Base-by-base conservation (phyloP, 1,140 invertebrate species). In the Conopomorpha cramerella region DNA sequence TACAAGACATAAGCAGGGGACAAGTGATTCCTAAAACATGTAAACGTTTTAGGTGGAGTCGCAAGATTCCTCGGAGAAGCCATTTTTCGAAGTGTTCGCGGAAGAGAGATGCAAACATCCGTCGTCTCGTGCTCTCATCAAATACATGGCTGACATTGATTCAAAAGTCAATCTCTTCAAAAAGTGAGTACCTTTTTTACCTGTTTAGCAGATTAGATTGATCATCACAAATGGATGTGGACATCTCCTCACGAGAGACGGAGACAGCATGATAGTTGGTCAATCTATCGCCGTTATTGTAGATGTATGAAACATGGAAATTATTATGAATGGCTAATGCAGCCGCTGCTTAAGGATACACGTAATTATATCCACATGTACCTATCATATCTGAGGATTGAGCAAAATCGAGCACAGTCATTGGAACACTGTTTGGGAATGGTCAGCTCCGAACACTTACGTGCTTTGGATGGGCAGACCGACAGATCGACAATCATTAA, bases 101-200 rank as follows among this genome's bases (percentile, higher is more conserved):
- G 77, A 82, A 10, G 78, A 81, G 16, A 74, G 77, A 1, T 82
- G 78, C 37, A 77, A 76, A 23, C 67, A 77, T 16, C 54, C 70
- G 6, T 77, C 82, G 1, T 82, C 82, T 0, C 61, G 65, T n/a
- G 50, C 58, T 1, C 52, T 86, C 2, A 71, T 85, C 41, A 49
- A 84, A 34, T 85, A 82, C 44, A 85, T 86, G 83, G 78, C 80
- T 14, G 41, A 80, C 2, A 62, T 84, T 1, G 85, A 86, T 25
- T 61, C 51, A 1, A 68, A 52, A 41, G 65, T 79, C 13, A 78
- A 87, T 62, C 63, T 87, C 0, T 86, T 84, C 50, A 65, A 80
- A 23, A 68, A 82, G 47, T 76, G 45, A 53, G 63, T 23, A 14
- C 3, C 15, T 37, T 30, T 12, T 13, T 30, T 10, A 87, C 62